Conservation (phyloP, 2,797 vertebrate species). For the Merluccius polli region DNA sequence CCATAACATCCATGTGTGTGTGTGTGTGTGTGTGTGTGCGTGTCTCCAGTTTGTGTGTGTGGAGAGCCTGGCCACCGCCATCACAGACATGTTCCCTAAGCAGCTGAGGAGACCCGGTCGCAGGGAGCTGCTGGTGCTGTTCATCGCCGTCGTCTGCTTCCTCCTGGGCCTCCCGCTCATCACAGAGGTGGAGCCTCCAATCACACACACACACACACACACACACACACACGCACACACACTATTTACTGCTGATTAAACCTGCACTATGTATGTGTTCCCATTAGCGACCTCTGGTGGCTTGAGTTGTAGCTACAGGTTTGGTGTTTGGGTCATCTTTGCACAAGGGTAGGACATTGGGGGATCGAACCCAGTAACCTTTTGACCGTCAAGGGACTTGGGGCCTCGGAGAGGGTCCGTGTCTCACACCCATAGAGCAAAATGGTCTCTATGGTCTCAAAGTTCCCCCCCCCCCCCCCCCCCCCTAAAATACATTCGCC, state of each 20-base stretch:
- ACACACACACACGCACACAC: neutral
- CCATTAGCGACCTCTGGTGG: neutral
- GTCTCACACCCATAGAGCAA: too few species aligned
- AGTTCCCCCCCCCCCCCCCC: too few species aligned
- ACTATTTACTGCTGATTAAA: neutral
- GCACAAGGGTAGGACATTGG: too few species aligned
- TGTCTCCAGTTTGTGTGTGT: constrained; percentile 91
- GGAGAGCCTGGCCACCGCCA: constrained; percentile 87
- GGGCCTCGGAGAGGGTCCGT: too few species aligned
- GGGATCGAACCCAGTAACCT: too few species aligned
- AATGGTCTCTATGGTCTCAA: too few species aligned
- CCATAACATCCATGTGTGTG: too few species aligned
- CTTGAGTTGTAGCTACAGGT: neutral
- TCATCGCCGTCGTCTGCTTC: constrained; percentile 76
- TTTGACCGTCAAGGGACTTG: too few species aligned
- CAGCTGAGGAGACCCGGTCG: constrained; percentile 72
- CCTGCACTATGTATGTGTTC: neutral
- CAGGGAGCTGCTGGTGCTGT: constrained; percentile 82
- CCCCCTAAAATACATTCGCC: too few species aligned
- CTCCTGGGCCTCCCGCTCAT: constrained; percentile 84
- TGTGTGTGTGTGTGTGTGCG: neutral
- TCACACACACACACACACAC: too few species aligned
- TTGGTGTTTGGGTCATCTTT: too few species aligned
- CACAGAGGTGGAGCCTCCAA: constrained; percentile 61
- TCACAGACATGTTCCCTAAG: constrained; percentile 84